Evolutionary conservation across 2,888 invertebrate genomes (phyloP).

Genomic region (Leptodirus hochenwartii): DNA sequence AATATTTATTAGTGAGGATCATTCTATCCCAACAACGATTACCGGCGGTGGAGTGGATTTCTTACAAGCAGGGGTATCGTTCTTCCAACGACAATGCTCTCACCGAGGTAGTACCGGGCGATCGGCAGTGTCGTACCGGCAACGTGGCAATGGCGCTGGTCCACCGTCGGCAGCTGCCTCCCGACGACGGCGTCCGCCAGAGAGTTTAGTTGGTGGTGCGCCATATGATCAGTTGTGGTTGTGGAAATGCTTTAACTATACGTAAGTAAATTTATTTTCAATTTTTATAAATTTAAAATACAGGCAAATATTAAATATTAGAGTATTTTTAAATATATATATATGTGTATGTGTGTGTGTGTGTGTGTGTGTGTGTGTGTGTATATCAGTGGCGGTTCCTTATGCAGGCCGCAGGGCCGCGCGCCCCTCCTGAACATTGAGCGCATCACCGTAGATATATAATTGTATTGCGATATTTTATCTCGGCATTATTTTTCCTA

Average conservation of each 20-base stretch:
- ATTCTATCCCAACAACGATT: conserved; percentile 14
- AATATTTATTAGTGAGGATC: conserved; percentile 20
- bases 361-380: too few relatives aligned
- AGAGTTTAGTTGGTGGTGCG: conserved; percentile 37
- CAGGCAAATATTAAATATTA: not conserved
- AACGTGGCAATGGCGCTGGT: conserved; percentile 31
- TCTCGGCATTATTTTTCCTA: too few relatives aligned
- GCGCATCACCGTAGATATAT: too few relatives aligned
- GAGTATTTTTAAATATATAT: conserved; percentile 1
- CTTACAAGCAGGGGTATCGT: conserved; percentile 40
- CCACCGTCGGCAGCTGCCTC: conserved; percentile 22
- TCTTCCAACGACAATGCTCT: conserved; percentile 35
- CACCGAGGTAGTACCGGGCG: conserved; percentile 9
- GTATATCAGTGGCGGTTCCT: too few relatives aligned
- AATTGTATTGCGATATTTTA: too few relatives aligned
- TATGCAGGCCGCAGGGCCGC: too few relatives aligned
- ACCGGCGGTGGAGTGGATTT: conserved; percentile 31
- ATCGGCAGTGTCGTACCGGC: conserved; percentile 34
- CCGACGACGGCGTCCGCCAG: conserved; percentile 29
- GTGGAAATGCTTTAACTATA: conserved; percentile 50
- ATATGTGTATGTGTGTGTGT: too few relatives aligned
- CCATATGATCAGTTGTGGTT: conserved; percentile 43
- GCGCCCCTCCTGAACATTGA: too few relatives aligned
- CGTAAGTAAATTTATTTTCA: too few relatives aligned
- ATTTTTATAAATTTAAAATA: conserved; percentile 2